These are phyloP conservation scores for Amblyteles armatorius DNA, from an alignment of 2,888 invertebrate genomes.

Conservation along the genomic window DNA sequence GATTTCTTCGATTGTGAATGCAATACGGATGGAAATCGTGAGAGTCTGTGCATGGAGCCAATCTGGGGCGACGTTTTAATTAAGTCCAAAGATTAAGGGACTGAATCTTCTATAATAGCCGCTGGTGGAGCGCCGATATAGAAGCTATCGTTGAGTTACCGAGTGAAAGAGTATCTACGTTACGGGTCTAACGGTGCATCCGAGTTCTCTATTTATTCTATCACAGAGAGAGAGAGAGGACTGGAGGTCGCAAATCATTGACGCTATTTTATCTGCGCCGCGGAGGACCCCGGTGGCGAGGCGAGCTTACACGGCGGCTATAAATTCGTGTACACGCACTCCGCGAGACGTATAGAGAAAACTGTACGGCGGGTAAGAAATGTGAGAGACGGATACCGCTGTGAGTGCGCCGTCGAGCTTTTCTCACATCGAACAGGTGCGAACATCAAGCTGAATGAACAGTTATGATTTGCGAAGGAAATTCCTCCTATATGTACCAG, in stretches of 20 bases:
- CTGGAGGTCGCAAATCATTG: conserved; percentile 53
- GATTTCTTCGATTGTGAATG: conserved; percentile 25
- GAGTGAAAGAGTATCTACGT: conserved; percentile 35
- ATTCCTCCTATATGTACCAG: conserved; percentile 39
- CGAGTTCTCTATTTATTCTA: conserved; percentile 22
- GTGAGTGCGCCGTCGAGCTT: conserved; percentile 5
- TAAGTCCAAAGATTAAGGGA: conserved; percentile 26
- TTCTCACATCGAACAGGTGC: conserved; percentile 57
- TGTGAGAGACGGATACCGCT: conserved; percentile 3
- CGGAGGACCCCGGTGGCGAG: conserved; percentile 22
- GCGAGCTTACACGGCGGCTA: conserved; percentile 33
- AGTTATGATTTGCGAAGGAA: conserved; percentile 60
- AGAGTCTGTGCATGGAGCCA: not conserved
- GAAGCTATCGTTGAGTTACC: conserved; percentile 30
- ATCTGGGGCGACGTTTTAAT: conserved; percentile 19
- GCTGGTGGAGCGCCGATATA: not conserved
- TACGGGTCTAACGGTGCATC: conserved; percentile 57
- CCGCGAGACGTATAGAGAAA: conserved; percentile 6
- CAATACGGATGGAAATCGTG: conserved; percentile 29
- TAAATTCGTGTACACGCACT: conserved; percentile 34
- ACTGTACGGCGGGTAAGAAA: not conserved
- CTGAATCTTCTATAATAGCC: conserved; percentile 9
- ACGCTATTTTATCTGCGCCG: conserved; percentile 48
- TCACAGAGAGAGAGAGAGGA: conserved; percentile 12
- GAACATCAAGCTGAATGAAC: conserved; percentile 50